phyloP scores from a whole-genome alignment of 2,888 invertebrate species.

The Dicranocentrus wangi region DNA sequence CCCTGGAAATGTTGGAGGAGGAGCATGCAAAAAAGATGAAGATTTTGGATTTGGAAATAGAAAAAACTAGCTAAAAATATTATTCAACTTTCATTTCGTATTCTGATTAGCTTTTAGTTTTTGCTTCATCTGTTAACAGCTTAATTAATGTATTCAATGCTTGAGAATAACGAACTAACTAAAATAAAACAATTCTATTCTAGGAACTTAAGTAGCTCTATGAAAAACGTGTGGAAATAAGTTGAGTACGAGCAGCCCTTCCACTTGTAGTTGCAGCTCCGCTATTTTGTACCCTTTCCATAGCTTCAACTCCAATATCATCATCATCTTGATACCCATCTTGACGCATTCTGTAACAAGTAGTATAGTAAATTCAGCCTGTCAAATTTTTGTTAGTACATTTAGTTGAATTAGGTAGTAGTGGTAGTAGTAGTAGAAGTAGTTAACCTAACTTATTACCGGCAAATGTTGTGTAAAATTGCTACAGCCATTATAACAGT shows the following conservation, averaged over 20 bases:
- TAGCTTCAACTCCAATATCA: not conserved
- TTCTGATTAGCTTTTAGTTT: not conserved
- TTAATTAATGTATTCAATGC: not conserved
- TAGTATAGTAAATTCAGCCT: not conserved
- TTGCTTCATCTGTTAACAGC: not conserved
- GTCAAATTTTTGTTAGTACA: not conserved
- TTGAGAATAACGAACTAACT: too few relatives aligned
- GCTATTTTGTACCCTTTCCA: too few relatives aligned
- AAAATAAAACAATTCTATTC: too few relatives aligned
- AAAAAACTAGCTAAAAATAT: not conserved
- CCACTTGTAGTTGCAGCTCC: too few relatives aligned
- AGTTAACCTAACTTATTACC: slow-evolving; percentile 13
- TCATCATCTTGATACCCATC: not conserved
- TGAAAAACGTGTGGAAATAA: not conserved
- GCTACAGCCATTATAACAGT: slow-evolving; percentile 50
- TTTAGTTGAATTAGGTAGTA: not conserved
- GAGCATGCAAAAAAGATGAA: not conserved
- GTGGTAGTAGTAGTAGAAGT: too few relatives aligned
- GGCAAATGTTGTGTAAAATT: slow-evolving; percentile 47
- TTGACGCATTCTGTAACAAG: not conserved
- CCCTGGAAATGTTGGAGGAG: not conserved
- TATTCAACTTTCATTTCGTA: not conserved
- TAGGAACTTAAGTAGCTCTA: not conserved
- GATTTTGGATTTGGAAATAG: not conserved
- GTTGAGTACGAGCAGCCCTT: too few relatives aligned